Evolutionary conservation across 2,888 invertebrate species (phyloP), one percentile per base, ranked within the genome.

Genomic region (Harmothoe impar): DNA sequence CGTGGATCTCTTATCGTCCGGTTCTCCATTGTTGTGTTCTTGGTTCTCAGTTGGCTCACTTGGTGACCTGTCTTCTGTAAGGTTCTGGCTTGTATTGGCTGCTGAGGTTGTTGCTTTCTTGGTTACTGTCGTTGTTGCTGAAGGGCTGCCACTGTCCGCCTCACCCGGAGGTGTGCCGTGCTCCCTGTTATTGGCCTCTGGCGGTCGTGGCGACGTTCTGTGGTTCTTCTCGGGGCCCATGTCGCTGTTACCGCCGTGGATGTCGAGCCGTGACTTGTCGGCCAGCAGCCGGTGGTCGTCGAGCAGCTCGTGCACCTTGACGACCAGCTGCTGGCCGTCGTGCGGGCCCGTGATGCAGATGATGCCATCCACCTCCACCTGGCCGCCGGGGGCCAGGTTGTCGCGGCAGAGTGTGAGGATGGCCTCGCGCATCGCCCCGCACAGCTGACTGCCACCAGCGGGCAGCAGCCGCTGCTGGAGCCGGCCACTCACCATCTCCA

Each of bases 251-350:
- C 43, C 81, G 12, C 23, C 81, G 7, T 35, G n/a, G 43, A 15
- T 5, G 23, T 43, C 43, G 5, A 23, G 15, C 35, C 17, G 81
- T 5, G 35, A 25, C 29, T 86, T 54, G 5, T 43, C 84, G 12
- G 15, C 29, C 51, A 25, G 35, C 25, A 52, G 12, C 43, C 25
- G 35, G 51, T 90, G 77, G 31, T 77, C 35, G 78, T 89, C 86
- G 31, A 92, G 52, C 33, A 62, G 90, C 91, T 93, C 92, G 78
- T 93, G 93, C 12, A 93, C 88, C 89, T 93, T 93, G 52, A 93
- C 91, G 54, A 93, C 92, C 12, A 93, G 89, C 68, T 92, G 91
- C 91, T 93, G 92, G 33, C 92, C 92, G 62, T 93, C 92, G n/a
- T 86, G 88, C 62, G 91, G 89, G 52, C 92, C 92, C 29, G 92